Conservation (phyloP, 2,113 vertebrate genomes). For the Entelurus aequoreus region DNA sequence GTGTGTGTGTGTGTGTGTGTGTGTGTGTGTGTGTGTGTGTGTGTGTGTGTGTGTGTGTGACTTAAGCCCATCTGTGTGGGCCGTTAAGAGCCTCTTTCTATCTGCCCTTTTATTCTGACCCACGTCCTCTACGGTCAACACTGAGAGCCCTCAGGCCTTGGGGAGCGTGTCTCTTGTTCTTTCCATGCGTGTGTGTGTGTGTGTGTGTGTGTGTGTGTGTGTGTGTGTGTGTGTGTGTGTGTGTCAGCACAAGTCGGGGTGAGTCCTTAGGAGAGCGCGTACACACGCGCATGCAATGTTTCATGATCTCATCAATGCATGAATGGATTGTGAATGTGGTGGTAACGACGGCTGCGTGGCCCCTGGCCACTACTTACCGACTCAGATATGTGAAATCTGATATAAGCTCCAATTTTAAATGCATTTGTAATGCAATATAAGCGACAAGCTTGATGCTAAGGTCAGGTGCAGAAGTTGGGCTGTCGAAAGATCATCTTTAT, state of each 20-base stretch:
- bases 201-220: too few species aligned
- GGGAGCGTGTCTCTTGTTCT: slow-evolving; percentile 45
- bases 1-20: too few species aligned
- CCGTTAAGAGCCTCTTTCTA: slow-evolving; percentile 63
- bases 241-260: slow-evolving; percentile 39
- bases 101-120: slow-evolving; percentile 63
- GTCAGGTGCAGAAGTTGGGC: slow-evolving; percentile 54
- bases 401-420: slow-evolving; percentile 57
- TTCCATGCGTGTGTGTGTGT: too few species aligned
- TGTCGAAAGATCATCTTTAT: slow-evolving; percentile 42
- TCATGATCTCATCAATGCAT: slow-evolving; percentile 74
- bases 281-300: slow-evolving; percentile 40
- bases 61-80: slow-evolving; percentile 71
- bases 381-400: slow-evolving; percentile 68
- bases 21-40: too few species aligned
- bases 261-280: slow-evolving; percentile 35
- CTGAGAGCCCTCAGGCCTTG: slow-evolving; percentile 58
- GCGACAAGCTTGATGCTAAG: slow-evolving; percentile 40
- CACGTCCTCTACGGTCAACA: slow-evolving; percentile 68
- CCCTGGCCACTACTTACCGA: slow-evolving; percentile 67
- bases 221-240: slow-evolving; percentile 40
- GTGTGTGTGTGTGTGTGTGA: slow-evolving; percentile 43
- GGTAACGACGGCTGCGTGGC: slow-evolving; percentile 60
- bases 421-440: slow-evolving; percentile 71
- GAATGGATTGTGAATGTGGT: slow-evolving; percentile 70